These are phyloP conservation scores for Ammospiza maritima DNA, from an alignment of 2,797 vertebrate genomes.

Conservation along the genomic window DNA sequence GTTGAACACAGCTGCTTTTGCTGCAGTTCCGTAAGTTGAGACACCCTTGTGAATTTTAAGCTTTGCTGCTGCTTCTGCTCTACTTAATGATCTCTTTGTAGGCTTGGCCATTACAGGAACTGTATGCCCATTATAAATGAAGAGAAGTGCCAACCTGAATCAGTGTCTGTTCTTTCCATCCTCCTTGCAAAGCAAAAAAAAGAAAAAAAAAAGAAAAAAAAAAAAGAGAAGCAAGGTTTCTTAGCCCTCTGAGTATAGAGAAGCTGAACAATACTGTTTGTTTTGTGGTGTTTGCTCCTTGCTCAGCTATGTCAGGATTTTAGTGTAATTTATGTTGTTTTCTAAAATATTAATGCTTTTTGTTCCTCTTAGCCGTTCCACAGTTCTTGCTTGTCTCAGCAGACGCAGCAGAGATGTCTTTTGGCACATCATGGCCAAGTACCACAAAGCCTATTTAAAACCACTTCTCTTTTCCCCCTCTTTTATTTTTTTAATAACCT, in stretches of 20 bases:
- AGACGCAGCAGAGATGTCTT: slow-evolving; percentile 16
- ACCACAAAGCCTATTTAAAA: slow-evolving; percentile 30
- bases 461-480: background rate
- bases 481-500: background rate
- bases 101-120: background rate
- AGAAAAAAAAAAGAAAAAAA: background rate
- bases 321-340: slow-evolving; percentile 52
- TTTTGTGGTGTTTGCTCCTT: slow-evolving; percentile 39
- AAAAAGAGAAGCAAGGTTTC: background rate
- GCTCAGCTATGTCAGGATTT: slow-evolving; percentile 38
- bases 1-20: slow-evolving; percentile 56
- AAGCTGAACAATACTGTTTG: background rate
- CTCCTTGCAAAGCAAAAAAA: background rate
- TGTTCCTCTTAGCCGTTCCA: slow-evolving; percentile 26
- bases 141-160: slow-evolving; percentile 12
- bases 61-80: slow-evolving; percentile 22
- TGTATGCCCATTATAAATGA: background rate
- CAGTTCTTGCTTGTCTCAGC: slow-evolving; percentile 39
- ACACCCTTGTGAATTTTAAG: slow-evolving; percentile 53
- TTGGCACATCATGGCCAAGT: background rate
- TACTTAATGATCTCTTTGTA: slow-evolving; percentile 8
- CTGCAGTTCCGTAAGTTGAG: slow-evolving; percentile 34
- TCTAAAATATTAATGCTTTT: slow-evolving; percentile 67
- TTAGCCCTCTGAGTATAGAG: background rate
- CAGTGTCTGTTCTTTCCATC: background rate